phyloP scores from a whole-genome alignment of 2,888 invertebrate species.

The Drosophila nr. fundita region DNA sequence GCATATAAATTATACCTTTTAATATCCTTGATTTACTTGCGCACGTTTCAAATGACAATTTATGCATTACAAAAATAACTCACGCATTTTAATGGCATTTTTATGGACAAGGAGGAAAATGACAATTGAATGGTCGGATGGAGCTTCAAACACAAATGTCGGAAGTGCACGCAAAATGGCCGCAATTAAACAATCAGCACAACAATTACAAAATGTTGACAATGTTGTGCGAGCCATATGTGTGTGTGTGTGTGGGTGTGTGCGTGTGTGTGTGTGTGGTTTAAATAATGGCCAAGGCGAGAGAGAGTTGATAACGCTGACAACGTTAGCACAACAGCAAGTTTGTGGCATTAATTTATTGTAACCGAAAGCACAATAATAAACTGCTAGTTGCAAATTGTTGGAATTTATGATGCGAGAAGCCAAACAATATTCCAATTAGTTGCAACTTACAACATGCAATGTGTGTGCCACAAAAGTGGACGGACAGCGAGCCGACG shows the following conservation, averaged over 20 bases:
- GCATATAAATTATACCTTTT: not conserved
- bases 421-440: slow-evolving; percentile 51
- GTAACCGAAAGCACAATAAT: slow-evolving; percentile 68
- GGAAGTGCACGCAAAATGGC: slow-evolving; percentile 77
- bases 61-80: not conserved
- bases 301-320: slow-evolving; percentile 68
- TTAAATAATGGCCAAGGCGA: slow-evolving; percentile 12
- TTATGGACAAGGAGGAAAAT: not conserved
- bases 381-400: slow-evolving; percentile 54
- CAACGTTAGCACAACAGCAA: slow-evolving; percentile 69
- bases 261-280: not conserved
- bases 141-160: slow-evolving; percentile 31
- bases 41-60: too few relatives aligned
- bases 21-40: not conserved
- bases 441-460: slow-evolving; percentile 41
- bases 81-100: slow-evolving; percentile 8
- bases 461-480: not conserved
- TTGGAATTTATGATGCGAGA: slow-evolving; percentile 51
- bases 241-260: slow-evolving; percentile 14
- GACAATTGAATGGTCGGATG: slow-evolving; percentile 34
- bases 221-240: slow-evolving; percentile 25
- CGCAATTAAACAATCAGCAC: slow-evolving; percentile 80
- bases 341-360: slow-evolving; percentile 75
- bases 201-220: slow-evolving; percentile 72
- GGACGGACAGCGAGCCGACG: not conserved